Evolutionary conservation across 2,797 vertebrate genomes (phyloP).

Genomic region (Anomalospiza imberbis): DNA sequence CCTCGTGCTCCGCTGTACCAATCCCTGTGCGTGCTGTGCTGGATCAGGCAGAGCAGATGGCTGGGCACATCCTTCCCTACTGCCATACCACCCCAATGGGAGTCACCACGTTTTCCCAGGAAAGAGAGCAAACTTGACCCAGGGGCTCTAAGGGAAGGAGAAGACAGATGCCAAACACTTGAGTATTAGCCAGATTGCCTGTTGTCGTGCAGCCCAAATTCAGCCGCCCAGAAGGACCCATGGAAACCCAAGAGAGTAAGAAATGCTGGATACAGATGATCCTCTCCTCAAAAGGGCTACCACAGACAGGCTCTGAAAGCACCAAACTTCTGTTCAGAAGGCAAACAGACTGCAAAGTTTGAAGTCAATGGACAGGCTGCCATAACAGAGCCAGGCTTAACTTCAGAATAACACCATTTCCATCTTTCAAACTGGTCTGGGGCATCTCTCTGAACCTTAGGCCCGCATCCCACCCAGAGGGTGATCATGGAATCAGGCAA

Average conservation of each 20-base stretch:
- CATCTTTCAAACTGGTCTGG: background rate
- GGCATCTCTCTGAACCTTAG: background rate
- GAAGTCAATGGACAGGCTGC: accelerated
- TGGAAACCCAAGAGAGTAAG: background rate
- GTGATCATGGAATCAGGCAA: background rate
- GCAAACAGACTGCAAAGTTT: background rate
- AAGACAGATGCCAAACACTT: background rate
- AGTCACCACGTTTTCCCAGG: background rate
- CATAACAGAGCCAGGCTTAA: background rate
- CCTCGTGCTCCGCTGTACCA: accelerated
- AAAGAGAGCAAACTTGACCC: background rate
- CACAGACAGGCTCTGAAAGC: background rate
- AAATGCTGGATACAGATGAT: background rate
- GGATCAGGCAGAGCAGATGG: accelerated
- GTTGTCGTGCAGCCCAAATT: background rate
- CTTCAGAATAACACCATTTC: background rate
- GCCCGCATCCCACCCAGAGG: background rate
- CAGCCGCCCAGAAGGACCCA: background rate
- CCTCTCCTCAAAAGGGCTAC: background rate
- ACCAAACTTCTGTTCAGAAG: background rate
- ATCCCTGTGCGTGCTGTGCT: accelerated
- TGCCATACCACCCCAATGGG: accelerated
- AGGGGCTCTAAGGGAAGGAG: background rate
- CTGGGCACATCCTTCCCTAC: background rate
- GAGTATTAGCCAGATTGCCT: background rate